phyloP scores from a whole-genome alignment of 2,113 vertebrate species.

The Otolemur garnettii region DNA sequence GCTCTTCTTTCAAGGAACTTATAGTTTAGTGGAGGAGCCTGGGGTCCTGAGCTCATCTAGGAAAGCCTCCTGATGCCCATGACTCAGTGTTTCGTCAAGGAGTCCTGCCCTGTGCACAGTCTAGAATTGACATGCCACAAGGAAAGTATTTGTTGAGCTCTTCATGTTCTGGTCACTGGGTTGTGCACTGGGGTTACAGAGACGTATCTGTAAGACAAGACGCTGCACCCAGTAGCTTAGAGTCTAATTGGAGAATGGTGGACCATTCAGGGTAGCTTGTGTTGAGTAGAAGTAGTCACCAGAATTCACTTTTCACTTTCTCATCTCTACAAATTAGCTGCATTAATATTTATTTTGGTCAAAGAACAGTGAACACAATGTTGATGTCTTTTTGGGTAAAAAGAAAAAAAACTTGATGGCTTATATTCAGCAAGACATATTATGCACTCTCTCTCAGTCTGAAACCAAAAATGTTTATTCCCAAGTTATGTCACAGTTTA shows the following conservation, averaged over 20 bases:
- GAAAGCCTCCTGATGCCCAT: background rate
- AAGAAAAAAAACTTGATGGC: background rate
- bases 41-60: background rate
- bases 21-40: no score
- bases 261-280: background rate
- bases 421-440: background rate
- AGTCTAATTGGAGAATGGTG: no score
- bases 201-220: background rate
- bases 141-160: background rate
- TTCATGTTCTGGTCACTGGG: background rate
- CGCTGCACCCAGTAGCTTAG: background rate
- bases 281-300: background rate
- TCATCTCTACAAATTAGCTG: background rate
- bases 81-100: background rate
- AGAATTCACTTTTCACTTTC: background rate
- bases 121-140: background rate
- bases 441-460: background rate
- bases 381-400: background rate
- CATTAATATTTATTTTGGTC: slow-evolving; percentile 21
- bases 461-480: slow-evolving; percentile 29
- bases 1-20: background rate
- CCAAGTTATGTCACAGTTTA: background rate
- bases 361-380: background rate
- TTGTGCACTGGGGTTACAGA: background rate
- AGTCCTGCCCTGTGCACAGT: background rate